Conservation (phyloP, 2,113 vertebrate genomes). For the Mionectes macconnelli region DNA sequence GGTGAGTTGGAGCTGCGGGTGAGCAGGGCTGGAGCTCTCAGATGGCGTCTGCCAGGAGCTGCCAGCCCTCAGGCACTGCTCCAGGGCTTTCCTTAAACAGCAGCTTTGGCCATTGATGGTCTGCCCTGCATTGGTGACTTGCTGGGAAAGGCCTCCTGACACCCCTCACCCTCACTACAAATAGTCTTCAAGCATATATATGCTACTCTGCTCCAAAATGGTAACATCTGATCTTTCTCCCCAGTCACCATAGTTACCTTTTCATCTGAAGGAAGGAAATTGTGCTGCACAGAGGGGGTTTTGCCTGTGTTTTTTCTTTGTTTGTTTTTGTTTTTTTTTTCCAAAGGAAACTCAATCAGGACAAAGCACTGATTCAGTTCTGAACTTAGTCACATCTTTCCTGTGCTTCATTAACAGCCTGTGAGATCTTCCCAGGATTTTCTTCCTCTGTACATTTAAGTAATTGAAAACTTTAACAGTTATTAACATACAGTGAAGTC, state of each 20-base stretch:
- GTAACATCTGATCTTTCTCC: neutral
- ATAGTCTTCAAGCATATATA: neutral
- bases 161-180: neutral
- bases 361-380: neutral
- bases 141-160: neutral
- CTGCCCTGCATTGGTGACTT: neutral
- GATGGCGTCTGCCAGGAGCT: neutral
- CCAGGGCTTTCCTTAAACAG: neutral
- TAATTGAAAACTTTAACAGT: neutral
- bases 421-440: neutral
- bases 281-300: fast-evolving
- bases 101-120: neutral
- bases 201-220: neutral
- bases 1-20: fast-evolving
- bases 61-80: neutral
- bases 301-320: neutral
- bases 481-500: neutral
- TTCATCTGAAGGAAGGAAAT: neutral
- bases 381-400: neutral
- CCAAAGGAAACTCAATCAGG: neutral
- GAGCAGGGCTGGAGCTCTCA: neutral
- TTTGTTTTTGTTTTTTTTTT: neutral
- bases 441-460: neutral
- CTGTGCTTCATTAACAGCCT: neutral
- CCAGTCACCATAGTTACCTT: constrained; percentile 30